These are phyloP conservation scores for Halcyon badia DNA, from an alignment of 2,797 vertebrate species.

Conservation along the genomic window DNA sequence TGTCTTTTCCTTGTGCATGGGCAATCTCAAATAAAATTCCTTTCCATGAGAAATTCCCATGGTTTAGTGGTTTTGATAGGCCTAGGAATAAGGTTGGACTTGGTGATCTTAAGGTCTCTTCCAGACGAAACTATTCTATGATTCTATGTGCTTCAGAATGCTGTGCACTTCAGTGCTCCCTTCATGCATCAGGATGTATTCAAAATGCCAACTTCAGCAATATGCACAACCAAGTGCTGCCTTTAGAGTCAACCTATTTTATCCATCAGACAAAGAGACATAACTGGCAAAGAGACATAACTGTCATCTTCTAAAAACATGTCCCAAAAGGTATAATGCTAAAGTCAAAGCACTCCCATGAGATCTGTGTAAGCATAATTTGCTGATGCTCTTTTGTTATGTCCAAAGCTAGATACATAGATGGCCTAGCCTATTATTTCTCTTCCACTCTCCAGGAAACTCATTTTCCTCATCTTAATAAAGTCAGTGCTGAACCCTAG, in stretches of 20 bases:
- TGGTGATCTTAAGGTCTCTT: no score
- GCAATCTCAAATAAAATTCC: neutral
- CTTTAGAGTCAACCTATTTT: neutral
- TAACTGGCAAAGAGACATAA: neutral
- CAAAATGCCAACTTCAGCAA: neutral
- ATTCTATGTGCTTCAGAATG: neutral
- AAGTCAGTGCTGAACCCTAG: neutral
- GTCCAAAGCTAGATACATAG: neutral
- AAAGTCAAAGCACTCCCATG: neutral
- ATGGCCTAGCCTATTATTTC: neutral
- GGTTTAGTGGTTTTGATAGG: no score
- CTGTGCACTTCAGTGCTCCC: neutral
- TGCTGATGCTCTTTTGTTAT: neutral
- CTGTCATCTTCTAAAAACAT: neutral
- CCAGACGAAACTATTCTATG: no score
- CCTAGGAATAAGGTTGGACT: no score
- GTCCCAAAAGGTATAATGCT: neutral
- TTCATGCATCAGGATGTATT: neutral
- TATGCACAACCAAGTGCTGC: neutral
- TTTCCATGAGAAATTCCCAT: neutral
- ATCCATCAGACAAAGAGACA: neutral
- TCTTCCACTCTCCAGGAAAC: neutral
- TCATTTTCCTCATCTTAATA: neutral
- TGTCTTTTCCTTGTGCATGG: neutral
- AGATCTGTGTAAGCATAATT: neutral